A percentile compares a stretch with the other conserved stretches of the same genome.
These are phyloP conservation scores for Numenius phaeopus DNA, from an alignment of 2,797 vertebrate species.

Conservation along the genomic window DNA sequence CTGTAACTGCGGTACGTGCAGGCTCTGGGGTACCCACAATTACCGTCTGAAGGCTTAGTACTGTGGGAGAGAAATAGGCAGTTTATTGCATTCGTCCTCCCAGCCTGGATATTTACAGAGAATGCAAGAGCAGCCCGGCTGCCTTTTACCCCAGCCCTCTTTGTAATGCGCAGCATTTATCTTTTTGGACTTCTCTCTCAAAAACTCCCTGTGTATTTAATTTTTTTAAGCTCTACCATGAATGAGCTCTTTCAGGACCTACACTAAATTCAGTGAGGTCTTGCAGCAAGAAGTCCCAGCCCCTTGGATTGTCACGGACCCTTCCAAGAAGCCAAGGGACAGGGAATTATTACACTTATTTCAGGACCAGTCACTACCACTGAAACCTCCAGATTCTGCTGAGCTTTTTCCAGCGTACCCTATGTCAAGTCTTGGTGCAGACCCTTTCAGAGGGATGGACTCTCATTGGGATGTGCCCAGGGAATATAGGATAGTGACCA, in stretches of 20 bases:
- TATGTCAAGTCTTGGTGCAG: not conserved
- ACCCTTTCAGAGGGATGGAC: not conserved
- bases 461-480: not conserved
- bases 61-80: not conserved
- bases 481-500: not conserved
- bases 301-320: not conserved
- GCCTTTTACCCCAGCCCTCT: not conserved
- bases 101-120: not conserved
- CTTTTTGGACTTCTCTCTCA: not conserved
- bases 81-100: not conserved
- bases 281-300: not conserved
- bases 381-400: not conserved
- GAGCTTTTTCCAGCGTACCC: not conserved
- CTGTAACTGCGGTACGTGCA: not conserved
- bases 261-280: not conserved
- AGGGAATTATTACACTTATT: not conserved
- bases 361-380: not conserved
- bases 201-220: not conserved
- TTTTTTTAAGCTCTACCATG: not conserved
- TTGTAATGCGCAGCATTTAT: not conserved
- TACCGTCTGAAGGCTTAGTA: not conserved
- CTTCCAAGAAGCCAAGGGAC: not conserved
- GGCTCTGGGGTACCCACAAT: slow-evolving; percentile 1
- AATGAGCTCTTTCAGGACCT: not conserved
- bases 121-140: not conserved